Base-by-base conservation (phyloP, 2,113 vertebrate genomes). In the Azemiops feae region DNA sequence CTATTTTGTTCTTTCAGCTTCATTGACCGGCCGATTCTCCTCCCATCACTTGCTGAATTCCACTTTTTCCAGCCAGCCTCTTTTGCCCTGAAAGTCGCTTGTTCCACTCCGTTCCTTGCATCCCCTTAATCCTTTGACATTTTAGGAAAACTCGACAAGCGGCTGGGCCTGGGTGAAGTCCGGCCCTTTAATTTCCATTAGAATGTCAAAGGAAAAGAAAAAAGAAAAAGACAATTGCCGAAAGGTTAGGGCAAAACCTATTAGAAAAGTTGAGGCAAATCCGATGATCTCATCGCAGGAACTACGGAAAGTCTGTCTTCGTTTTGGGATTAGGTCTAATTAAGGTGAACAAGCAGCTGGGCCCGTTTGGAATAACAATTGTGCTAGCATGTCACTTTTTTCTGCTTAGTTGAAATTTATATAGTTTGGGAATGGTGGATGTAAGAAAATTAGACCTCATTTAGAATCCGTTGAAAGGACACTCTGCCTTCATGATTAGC, bases 351-450 rank as follows among this genome's bases (percentile, higher is more conserved):
- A 98, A 98, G 98, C 97, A 98, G 98, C 97, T 97, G 97, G 97
- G 97, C 97, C 98, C 98, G 98, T 98, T 98, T 98, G 97, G 98
- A 98, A 98, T 98, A 98, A 98, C 98, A 98, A 98, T 98, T 98
- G 97, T 98, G 98, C 98, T 97, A 97, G 96, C 98, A 97, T 98
- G 98, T 98, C 98, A 98, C 96, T 98, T 98, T 98, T 97, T 98
- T 98, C 97, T 98, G 98, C 98, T 98, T 98, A 98, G 98, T 97
- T 98, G 97, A 98, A 98, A 98, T 98, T 98, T 98, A 98, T 98
- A 98, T 98, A 98, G 97, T 98, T 98, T 98, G 97, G 97, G 97
- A 98, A 98, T 97, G 98, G 97, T 98, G 98, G 97, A 97, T 98
- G 96, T 98, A 98, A 98, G 98, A 98, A 98, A 98, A 98, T 98